Conservation (phyloP, 1,140 invertebrate species). For the Scaptomyza montana region DNA sequence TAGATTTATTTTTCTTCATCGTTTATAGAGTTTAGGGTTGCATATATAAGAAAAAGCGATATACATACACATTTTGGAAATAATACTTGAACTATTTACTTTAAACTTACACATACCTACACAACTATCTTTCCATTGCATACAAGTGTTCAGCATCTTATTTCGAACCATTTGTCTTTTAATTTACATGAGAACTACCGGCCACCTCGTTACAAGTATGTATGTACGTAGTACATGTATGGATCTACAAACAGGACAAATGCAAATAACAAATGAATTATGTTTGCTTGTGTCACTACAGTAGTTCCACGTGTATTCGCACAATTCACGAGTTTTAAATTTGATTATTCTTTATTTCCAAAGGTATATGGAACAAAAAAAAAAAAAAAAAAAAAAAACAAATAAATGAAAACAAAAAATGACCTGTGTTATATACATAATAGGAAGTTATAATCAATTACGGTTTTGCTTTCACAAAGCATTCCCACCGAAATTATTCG, state of each 20-base stretch:
- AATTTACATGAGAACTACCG: constrained; percentile 1
- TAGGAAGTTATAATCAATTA: constrained; percentile 78
- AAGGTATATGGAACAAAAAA: constrained; percentile 30
- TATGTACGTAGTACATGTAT: not conserved
- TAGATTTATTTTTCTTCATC: constrained; percentile 77
- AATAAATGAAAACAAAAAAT: constrained; percentile 31
- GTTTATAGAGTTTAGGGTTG: constrained; percentile 70
- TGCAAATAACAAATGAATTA: not conserved
- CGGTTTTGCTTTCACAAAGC: constrained; percentile 78
- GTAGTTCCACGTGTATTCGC: too few relatives aligned
- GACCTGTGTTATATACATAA: constrained; percentile 75
- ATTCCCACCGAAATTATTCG: constrained; percentile 76
- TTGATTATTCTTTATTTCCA: constrained; percentile 59
- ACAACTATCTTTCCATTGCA: constrained; percentile 49
- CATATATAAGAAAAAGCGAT: constrained; percentile 63
- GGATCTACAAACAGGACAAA: not conserved
- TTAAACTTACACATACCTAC: constrained; percentile 11
- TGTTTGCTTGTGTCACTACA: constrained; percentile 34
- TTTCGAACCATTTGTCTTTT: constrained; percentile 12
- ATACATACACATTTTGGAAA: constrained; percentile 48
- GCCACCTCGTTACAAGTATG: constrained; percentile 2
- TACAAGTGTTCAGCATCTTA: constrained; percentile 39
- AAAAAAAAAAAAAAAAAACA: constrained; percentile 30
- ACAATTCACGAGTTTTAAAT: constrained; percentile 50
- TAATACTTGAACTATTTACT: constrained; percentile 47